These are phyloP conservation scores for Acleris emargana DNA, from an alignment of 2,888 invertebrate genomes.

Conservation along the genomic window DNA sequence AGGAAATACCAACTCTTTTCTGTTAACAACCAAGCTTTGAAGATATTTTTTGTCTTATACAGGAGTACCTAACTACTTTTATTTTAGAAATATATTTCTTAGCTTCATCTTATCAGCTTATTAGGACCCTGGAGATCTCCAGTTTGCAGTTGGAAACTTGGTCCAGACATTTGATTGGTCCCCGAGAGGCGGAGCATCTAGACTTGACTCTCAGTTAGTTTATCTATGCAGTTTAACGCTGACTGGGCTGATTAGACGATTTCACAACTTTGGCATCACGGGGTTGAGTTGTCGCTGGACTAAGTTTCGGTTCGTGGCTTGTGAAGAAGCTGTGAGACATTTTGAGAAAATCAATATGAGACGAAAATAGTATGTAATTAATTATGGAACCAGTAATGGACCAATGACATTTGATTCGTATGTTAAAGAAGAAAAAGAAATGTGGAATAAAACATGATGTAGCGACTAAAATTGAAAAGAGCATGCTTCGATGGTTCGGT, in stretches of 20 bases:
- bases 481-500: no score
- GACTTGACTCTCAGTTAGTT: conserved; percentile 39
- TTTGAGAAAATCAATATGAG: no score
- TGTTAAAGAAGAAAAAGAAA: no score
- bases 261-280: conserved; percentile 22
- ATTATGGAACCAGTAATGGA: no score
- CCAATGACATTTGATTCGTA: no score
- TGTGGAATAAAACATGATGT: no score
- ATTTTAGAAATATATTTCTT: background rate
- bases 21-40: no score
- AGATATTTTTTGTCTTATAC: no score
- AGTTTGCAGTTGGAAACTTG: conserved; percentile 47
- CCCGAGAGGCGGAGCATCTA: conserved; percentile 49
- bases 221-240: conserved; percentile 35
- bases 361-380: no score
- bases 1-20: no score
- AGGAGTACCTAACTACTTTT: background rate
- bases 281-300: background rate
- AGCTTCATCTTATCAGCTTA: conserved; percentile 19
- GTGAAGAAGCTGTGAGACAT: background rate
- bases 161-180: conserved; percentile 58
- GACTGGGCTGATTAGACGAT: conserved; percentile 29
- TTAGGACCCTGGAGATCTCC: conserved; percentile 13
- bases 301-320: background rate
- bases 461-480: no score